Evolutionary conservation across 2,113 vertebrate genomes (phyloP).

Genomic region (Seriola rivoliana): DNA sequence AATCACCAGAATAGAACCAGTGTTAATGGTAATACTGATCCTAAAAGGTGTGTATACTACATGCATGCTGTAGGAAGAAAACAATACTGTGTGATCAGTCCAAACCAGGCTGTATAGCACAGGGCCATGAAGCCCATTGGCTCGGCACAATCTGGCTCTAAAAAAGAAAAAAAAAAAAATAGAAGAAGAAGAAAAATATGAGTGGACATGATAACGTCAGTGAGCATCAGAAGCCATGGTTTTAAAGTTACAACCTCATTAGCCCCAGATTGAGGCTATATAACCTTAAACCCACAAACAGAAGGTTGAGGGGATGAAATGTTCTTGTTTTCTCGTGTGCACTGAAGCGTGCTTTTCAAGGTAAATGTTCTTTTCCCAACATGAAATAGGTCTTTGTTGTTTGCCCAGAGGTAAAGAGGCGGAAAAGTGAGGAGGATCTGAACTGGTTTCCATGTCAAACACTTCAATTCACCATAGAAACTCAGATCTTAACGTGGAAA

Average conservation of each 20-base stretch:
- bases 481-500: slow-evolving; percentile 88
- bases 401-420: slow-evolving; percentile 93
- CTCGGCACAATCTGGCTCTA: slow-evolving; percentile 9
- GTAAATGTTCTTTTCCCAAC: slow-evolving; percentile 84
- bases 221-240: slow-evolving; percentile 47
- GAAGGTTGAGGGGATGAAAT: slow-evolving; percentile 63
- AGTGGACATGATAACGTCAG: slow-evolving; percentile 12
- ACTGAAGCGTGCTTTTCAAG: slow-evolving; percentile 78
- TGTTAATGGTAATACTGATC: neutral
- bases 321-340: slow-evolving; percentile 83
- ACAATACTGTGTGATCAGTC: neutral
- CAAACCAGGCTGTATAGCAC: neutral
- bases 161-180: neutral
- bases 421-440: slow-evolving; percentile 90
- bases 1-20: neutral
- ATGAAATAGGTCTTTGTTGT: slow-evolving; percentile 83
- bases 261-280: slow-evolving; percentile 68
- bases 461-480: slow-evolving; percentile 94
- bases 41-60: neutral
- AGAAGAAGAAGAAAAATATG: neutral
- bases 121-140: neutral
- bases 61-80: too few species aligned
- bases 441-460: slow-evolving; percentile 90
- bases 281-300: slow-evolving; percentile 71
- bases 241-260: slow-evolving; percentile 72